These are phyloP conservation scores for Hydractinia symbiolongicarpus DNA, from an alignment of 30 jellyfish, hydroid and myxozoan genomes.

Conservation along the genomic window DNA sequence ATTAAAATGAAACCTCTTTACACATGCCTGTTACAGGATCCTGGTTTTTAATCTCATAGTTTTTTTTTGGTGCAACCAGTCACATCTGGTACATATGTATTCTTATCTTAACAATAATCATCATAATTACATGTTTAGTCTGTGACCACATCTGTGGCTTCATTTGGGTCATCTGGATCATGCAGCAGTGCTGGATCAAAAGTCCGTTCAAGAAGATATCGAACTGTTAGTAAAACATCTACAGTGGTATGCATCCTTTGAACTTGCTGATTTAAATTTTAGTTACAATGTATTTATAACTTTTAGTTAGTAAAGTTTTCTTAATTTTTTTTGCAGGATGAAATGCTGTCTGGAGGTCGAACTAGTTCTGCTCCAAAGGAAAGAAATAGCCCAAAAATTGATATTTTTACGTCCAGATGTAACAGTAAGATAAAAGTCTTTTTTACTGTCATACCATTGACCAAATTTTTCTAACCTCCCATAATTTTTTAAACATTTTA, in stretches of 20 bases:
- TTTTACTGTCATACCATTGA: background rate
- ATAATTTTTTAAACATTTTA: too few species aligned
- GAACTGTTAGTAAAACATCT: background rate
- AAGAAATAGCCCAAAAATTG: constrained; percentile 2
- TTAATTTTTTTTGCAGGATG: constrained; percentile 46
- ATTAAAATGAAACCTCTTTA: too few species aligned
- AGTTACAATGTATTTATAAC: background rate
- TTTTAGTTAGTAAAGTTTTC: background rate
- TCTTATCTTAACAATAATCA: too few species aligned
- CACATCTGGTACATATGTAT: too few species aligned
- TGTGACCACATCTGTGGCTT: background rate
- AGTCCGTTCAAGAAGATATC: background rate
- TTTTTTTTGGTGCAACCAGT: too few species aligned
- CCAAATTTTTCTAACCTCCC: background rate
- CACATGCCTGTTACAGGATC: too few species aligned
- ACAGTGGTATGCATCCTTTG: constrained; percentile 10
- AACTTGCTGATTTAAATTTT: background rate
- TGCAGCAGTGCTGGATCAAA: constrained; percentile 2
- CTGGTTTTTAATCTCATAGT: too few species aligned
- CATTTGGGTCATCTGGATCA: constrained; percentile 7
- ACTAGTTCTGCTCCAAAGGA: constrained; percentile 22
- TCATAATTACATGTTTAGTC: too few species aligned
- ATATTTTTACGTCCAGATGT: background rate
- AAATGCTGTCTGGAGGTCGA: constrained; percentile 53
- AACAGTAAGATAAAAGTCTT: background rate